These are phyloP conservation scores for Dryobates pubescens DNA, from an alignment of 2,797 vertebrate species.

Conservation along the genomic window DNA sequence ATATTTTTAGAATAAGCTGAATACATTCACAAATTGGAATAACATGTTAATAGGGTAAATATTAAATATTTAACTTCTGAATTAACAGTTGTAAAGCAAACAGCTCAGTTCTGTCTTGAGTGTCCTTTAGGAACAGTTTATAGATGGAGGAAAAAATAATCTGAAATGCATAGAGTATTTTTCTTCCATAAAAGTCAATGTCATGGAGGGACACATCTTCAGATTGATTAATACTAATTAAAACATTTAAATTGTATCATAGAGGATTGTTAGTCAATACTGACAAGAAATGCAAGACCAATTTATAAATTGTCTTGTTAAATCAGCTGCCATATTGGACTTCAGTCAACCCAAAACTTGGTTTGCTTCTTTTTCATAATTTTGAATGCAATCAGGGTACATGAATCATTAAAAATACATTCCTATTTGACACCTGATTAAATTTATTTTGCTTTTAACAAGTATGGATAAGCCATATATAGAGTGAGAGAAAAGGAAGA, in stretches of 20 bases:
- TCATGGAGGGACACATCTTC: not conserved
- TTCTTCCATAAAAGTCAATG: not conserved
- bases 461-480: not conserved
- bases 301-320: not conserved
- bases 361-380: not conserved
- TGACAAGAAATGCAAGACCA: not conserved
- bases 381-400: not conserved
- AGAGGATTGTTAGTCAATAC: not conserved
- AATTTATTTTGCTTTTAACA: not conserved
- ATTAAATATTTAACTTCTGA: not conserved
- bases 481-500: not conserved
- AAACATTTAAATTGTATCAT: not conserved
- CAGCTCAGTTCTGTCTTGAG: not conserved
- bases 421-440: not conserved
- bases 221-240: not conserved
- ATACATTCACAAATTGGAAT: not conserved
- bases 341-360: not conserved
- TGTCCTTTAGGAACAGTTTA: not conserved
- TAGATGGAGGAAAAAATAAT: not conserved
- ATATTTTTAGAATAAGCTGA: not conserved
- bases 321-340: not conserved
- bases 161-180: not conserved
- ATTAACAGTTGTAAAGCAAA: not conserved
- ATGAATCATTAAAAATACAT: not conserved
- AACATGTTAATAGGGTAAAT: not conserved